Conservation (phyloP, 2,797 vertebrate genomes). For the Gambelia wislizenii region DNA sequence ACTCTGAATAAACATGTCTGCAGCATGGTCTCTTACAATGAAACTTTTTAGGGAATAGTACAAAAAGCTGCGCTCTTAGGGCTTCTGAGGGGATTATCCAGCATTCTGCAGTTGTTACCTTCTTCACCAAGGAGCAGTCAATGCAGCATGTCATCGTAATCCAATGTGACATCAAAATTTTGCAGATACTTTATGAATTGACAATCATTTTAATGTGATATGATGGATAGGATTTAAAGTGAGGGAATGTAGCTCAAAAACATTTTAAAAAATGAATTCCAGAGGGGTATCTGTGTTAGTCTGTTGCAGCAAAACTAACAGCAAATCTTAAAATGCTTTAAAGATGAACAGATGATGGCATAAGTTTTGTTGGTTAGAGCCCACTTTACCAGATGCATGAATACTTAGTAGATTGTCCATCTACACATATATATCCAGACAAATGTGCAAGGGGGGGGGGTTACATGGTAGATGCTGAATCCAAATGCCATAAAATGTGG, state of each 20-base stretch:
- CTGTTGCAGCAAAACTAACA: not conserved
- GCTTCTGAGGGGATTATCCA: not conserved
- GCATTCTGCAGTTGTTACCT: not conserved
- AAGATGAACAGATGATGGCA: not conserved
- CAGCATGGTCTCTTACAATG: slow-evolving; percentile 7
- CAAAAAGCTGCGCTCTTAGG: not conserved
- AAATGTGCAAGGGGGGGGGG: not conserved
- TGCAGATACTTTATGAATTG: slow-evolving; percentile 13
- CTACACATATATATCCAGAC: not conserved
- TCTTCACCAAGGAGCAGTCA: not conserved
- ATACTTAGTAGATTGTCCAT: not conserved
- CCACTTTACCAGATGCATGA: not conserved
- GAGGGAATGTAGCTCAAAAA: not conserved
- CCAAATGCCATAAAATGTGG: not conserved
- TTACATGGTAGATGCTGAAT: not conserved
- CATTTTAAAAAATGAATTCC: not conserved
- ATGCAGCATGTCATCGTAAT: not conserved
- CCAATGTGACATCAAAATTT: not conserved
- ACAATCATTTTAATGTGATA: slow-evolving; percentile 7
- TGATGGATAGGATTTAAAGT: slow-evolving; percentile 7
- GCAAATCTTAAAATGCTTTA: not conserved
- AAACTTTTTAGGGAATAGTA: not conserved
- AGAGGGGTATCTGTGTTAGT: not conserved
- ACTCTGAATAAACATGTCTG: slow-evolving; percentile 15
- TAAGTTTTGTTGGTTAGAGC: not conserved